phyloP scores from a whole-genome alignment of 2,797 vertebrate genomes.

The Coendou prehensilis region DNA sequence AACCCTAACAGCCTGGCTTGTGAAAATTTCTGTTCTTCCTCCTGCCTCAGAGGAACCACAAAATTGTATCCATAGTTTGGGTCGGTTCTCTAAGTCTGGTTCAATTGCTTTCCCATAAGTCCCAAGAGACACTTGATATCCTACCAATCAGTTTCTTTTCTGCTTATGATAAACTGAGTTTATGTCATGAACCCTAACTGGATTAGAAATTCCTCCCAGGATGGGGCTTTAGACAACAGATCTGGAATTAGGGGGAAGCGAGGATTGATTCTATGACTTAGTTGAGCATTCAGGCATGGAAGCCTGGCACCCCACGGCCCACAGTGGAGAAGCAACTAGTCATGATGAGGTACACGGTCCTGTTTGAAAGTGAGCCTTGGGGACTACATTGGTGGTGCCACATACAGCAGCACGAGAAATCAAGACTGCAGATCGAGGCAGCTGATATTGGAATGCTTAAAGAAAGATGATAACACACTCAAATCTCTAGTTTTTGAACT shows the following conservation, averaged over 20 bases:
- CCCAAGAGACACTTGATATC: neutral
- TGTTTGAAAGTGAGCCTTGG: neutral
- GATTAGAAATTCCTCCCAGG: constrained; percentile 3
- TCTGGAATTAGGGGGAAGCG: neutral
- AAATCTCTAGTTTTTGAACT: neutral
- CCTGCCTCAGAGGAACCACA: neutral
- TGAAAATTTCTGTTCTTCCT: neutral
- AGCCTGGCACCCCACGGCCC: neutral
- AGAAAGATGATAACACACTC: neutral
- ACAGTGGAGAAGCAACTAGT: constrained; percentile 12
- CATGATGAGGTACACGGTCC: neutral
- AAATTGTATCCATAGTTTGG: neutral
- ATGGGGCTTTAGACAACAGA: neutral
- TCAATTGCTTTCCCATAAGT: neutral
- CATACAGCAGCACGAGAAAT: neutral
- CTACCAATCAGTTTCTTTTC: constrained; percentile 3
- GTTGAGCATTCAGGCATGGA: neutral
- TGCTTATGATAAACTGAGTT: constrained; percentile 26
- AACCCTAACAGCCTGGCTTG: neutral
- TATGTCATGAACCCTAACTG: neutral
- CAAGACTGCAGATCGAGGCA: neutral
- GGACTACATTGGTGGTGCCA: neutral
- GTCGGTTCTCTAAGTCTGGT: neutral
- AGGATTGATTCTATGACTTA: neutral
- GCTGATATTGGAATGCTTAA: neutral